Evolutionary conservation across 2,797 vertebrate genomes (phyloP).

Genomic region (Basileuterus tristriatus): DNA sequence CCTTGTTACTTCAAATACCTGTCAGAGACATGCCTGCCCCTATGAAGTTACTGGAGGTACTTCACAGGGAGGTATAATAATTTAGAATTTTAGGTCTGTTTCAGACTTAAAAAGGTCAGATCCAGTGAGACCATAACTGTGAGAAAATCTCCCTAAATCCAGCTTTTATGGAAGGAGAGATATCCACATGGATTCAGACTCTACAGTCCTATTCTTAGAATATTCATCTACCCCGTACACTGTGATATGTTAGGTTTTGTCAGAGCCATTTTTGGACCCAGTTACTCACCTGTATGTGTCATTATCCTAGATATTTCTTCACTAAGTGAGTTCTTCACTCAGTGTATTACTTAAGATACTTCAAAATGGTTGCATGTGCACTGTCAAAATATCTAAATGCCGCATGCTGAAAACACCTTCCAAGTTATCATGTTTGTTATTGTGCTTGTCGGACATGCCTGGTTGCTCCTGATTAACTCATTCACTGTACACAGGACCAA

Average conservation of each 20-base stretch:
- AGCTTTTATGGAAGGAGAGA: background rate
- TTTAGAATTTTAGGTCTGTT: background rate
- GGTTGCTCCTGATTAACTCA: background rate
- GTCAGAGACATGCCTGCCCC: background rate
- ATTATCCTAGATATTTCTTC: background rate
- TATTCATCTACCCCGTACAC: background rate
- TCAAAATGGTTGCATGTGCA: background rate
- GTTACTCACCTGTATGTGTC: background rate
- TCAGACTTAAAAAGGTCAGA: conserved; percentile 10
- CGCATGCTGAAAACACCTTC: background rate
- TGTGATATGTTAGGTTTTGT: background rate
- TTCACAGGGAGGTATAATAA: background rate
- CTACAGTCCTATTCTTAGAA: background rate
- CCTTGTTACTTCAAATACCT: background rate
- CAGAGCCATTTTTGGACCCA: background rate
- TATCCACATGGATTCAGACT: background rate
- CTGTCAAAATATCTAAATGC: background rate
- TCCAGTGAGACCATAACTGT: background rate
- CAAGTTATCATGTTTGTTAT: background rate
- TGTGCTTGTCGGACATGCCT: background rate
- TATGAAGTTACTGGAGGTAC: background rate
- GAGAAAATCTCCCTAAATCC: background rate
- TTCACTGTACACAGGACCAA: background rate
- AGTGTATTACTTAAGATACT: background rate
- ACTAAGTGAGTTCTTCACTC: background rate